Base-by-base conservation (phyloP, 2,113 vertebrate genomes). In the Rhinolophus ferrumequinum region DNA sequence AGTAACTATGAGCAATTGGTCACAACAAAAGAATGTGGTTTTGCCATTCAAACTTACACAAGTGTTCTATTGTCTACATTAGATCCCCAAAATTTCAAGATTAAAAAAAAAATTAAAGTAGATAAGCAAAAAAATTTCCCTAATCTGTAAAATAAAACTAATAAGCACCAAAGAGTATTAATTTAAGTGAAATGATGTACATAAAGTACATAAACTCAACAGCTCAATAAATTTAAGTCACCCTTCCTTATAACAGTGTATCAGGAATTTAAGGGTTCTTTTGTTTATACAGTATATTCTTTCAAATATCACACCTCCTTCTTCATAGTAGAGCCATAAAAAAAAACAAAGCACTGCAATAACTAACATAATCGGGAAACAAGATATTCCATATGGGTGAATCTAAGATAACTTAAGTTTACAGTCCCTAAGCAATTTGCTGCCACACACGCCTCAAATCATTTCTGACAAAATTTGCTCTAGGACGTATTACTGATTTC, bases 11-110 rank as follows among this genome's bases (percentile, higher is more conserved):
- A 86, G 52, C 44, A 86, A 90, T 70, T 50, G 92, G 91, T 98
- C 98, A 98, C 94, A 95, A 86, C 77, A 79, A 90, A 98, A 95
- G 97, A 98, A 98, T 98, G 98, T 88, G 64, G 0, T 33, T 97
- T 92, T 98, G 97, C 90, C 95, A 96, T 95, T 96, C 88, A 75
- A 88, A 95, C 2, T 88, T 58, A 88, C 72, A 98, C 96, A 98
- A 97, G 56, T 21, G 12, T 95, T 97, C 97, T 96, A 70, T 5
- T 95, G 95, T 87, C 83, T 85, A 88, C 22, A 94, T 19, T 38
- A 38, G 66, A 92, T 85, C 77, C n/a, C n/a, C 90, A 92, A 95
- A 60, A 38, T 69, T 88, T 38, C 38, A 81, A 92, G 16, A 85
- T 86, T 21, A 24, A 90, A 85, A 94, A 64, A 94, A 54, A 81